Evolutionary conservation across 1,140 invertebrate species (phyloP).

Genomic region (Octopus bimaculoides): DNA sequence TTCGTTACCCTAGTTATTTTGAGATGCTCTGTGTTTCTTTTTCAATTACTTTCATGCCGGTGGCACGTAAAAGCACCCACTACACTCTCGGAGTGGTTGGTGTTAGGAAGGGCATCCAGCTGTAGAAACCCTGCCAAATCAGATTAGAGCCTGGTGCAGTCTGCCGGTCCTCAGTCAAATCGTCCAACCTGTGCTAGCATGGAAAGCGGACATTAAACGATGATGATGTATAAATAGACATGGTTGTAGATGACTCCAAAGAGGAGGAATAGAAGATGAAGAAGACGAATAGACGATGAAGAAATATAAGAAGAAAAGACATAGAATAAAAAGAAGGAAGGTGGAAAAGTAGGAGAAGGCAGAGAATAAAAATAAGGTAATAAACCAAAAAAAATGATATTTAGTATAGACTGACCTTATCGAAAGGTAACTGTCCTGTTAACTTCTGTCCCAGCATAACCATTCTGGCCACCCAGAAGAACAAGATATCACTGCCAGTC

Average conservation of each 20-base stretch:
- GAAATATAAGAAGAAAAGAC: neutral
- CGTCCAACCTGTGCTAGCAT: too few species aligned
- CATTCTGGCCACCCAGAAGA: constrained; percentile 59
- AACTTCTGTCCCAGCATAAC: constrained; percentile 70
- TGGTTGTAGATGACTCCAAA: neutral
- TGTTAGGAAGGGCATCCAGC: too few species aligned
- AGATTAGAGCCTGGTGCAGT: too few species aligned
- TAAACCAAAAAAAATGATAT: neutral
- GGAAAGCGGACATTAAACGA: too few species aligned
- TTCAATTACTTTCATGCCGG: too few species aligned
- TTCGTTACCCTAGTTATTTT: too few species aligned
- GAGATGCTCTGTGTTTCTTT: too few species aligned
- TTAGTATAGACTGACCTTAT: constrained; percentile 42
- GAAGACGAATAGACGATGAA: neutral
- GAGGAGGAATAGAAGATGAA: neutral
- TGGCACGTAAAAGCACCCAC: too few species aligned
- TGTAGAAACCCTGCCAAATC: too few species aligned
- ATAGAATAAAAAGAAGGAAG: neutral
- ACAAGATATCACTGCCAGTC: constrained; percentile 58
- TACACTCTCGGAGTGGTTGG: too few species aligned
- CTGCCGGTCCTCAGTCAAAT: too few species aligned
- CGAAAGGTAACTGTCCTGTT: constrained; percentile 86
- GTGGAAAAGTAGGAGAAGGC: neutral
- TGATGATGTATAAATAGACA: too few species aligned
- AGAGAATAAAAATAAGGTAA: neutral